phyloP scores from a whole-genome alignment of 2,888 invertebrate species.

The Gandaritis pyraliata region DNA sequence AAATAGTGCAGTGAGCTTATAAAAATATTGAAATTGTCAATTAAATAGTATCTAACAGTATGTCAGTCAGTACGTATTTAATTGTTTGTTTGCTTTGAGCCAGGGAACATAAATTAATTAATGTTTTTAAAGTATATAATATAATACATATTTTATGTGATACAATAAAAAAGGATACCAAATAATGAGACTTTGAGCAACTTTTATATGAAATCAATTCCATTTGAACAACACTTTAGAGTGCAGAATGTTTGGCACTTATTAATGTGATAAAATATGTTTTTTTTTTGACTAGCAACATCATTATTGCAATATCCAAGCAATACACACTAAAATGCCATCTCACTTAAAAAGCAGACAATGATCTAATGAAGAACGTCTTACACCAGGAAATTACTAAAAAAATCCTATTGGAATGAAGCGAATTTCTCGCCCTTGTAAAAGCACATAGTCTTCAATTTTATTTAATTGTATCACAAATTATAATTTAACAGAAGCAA shows the following conservation, averaged over 20 bases:
- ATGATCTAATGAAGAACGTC: not conserved
- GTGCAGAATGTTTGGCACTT: constrained; percentile 75
- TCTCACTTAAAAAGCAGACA: too few relatives aligned
- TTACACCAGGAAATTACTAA: not conserved
- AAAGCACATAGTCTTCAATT: not conserved
- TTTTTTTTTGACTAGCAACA: constrained; percentile 67
- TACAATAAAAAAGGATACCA: too few relatives aligned
- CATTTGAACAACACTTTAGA: constrained; percentile 53
- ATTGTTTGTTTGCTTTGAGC: too few relatives aligned
- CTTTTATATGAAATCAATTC: constrained; percentile 54
- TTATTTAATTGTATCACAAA: constrained; percentile 9
- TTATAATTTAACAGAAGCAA: constrained; percentile 10
- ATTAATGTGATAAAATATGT: constrained; percentile 53
- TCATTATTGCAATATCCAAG: constrained; percentile 46
- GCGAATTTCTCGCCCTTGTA: not conserved
- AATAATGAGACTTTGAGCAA: constrained; percentile 24
- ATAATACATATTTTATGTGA: not conserved
- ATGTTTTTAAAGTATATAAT: not conserved
- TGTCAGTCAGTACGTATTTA: too few relatives aligned
- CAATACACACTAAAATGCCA: not conserved
- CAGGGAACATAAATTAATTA: too few relatives aligned
- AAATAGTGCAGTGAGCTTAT: too few relatives aligned
- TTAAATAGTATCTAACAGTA: too few relatives aligned
- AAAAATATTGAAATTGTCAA: too few relatives aligned
- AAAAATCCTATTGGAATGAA: not conserved